Evolutionary conservation across 2,888 invertebrate species (phyloP).

Genomic region (Apeira syringaria): DNA sequence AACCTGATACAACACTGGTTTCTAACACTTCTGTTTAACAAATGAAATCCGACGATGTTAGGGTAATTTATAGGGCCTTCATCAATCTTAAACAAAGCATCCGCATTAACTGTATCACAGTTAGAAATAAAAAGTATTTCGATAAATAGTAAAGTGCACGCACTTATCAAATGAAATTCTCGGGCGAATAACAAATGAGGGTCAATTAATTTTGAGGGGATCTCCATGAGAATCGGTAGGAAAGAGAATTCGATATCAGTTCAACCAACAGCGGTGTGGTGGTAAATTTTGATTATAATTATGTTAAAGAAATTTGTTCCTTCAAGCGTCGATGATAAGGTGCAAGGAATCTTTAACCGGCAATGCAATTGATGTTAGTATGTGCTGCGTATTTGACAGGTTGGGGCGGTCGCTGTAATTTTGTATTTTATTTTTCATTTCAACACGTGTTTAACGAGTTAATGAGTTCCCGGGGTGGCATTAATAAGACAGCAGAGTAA

Average conservation of each 20-base stretch:
- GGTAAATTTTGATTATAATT: background rate
- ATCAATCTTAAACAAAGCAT: conserved; percentile 5
- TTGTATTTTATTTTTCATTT: conserved; percentile 34
- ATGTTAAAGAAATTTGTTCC: conserved; percentile 3
- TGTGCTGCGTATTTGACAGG: conserved; percentile 1
- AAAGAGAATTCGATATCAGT: conserved; percentile 11
- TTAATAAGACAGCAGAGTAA: conserved; percentile 65
- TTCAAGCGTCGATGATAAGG: background rate
- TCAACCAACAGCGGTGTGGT: background rate
- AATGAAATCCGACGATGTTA: too few relatives aligned
- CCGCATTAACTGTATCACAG: conserved; percentile 8
- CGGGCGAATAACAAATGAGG: conserved; percentile 45
- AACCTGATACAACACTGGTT: too few relatives aligned
- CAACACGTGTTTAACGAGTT: conserved; percentile 62
- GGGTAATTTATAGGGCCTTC: conserved; percentile 1
- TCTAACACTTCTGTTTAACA: too few relatives aligned
- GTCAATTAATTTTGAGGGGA: conserved; percentile 50
- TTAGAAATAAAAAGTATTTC: conserved; percentile 11
- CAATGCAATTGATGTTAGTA: background rate
- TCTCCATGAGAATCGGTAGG: conserved; percentile 44
- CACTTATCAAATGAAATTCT: conserved; percentile 29
- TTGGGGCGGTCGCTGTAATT: conserved; percentile 1
- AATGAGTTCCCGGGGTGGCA: conserved; percentile 60
- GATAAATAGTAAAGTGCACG: conserved; percentile 23
- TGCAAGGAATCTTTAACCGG: background rate